A percentile compares a stretch with the other conserved stretches of the same genome.
Conservation (phyloP, 1,140 invertebrate species). For the Akabosia matsudoensis region DNA sequence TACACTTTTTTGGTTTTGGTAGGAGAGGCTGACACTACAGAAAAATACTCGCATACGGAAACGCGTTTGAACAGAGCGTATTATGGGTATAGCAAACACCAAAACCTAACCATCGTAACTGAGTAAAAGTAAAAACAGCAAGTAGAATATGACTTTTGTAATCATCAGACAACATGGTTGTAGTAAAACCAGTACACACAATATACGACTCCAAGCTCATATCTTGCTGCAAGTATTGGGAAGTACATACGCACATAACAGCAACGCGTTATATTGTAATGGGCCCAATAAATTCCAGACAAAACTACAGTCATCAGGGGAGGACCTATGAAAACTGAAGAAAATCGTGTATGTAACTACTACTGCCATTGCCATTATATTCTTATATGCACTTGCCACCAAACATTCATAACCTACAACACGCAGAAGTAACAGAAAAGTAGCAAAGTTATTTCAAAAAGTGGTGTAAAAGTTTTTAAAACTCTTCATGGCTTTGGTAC, state of each 20-base stretch:
- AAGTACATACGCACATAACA: background rate
- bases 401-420: background rate
- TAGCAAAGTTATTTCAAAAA: background rate
- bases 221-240: background rate
- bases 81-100: no score
- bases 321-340: constrained; percentile 7
- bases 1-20: constrained; percentile 10
- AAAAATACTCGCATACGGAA: background rate
- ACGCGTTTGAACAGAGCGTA: no score
- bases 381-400: background rate
- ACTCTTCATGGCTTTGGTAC: background rate
- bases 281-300: constrained; percentile 40
- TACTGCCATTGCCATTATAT: constrained; percentile 1
- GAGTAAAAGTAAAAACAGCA: background rate
- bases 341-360: constrained; percentile 15
- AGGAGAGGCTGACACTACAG: background rate
- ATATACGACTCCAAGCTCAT: background rate
- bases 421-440: background rate
- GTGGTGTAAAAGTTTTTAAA: background rate
- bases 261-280: constrained; percentile 21
- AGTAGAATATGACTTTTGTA: no score
- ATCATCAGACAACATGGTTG: no score
- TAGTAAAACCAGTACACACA: constrained; percentile 12
- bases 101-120: no score
- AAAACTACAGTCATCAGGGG: constrained; percentile 38